These are phyloP conservation scores for Nasonovia ribisnigri DNA, from an alignment of 2,888 invertebrate species.

Conservation along the genomic window DNA sequence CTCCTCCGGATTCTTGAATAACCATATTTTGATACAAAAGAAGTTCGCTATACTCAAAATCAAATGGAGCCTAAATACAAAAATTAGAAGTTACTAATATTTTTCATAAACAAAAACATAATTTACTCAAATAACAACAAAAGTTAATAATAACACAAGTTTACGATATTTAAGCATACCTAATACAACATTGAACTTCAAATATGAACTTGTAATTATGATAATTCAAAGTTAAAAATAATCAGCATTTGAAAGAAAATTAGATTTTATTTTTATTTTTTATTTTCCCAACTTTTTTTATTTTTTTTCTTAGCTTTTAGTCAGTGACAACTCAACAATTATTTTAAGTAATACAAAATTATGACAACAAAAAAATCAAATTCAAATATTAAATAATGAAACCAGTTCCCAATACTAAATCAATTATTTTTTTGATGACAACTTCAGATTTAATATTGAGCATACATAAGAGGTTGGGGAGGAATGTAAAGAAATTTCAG, in stretches of 20 bases:
- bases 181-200: not conserved
- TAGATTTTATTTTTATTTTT: not conserved
- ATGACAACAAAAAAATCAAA: no score
- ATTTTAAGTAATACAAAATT: no score
- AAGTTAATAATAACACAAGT: not conserved
- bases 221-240: not conserved
- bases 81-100: conserved; percentile 37
- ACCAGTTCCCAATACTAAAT: not conserved
- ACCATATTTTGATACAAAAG: conserved; percentile 97
- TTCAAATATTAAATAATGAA: no score
- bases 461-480: not conserved
- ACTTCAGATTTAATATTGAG: not conserved
- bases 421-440: not conserved
- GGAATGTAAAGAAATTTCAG: not conserved
- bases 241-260: not conserved
- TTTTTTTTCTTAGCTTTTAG: not conserved
- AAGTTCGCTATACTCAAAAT: conserved; percentile 98
- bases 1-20: conserved; percentile 91
- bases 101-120: not conserved
- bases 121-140: not conserved
- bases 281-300: not conserved
- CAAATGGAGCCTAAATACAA: conserved; percentile 74
- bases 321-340: no score
- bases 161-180: not conserved
- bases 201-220: not conserved